A percentile compares a stretch with the other conserved stretches of the same genome.
These are phyloP conservation scores for Heterodera schachtii DNA, from an alignment of 1,140 invertebrate genomes.

Conservation along the genomic window DNA sequence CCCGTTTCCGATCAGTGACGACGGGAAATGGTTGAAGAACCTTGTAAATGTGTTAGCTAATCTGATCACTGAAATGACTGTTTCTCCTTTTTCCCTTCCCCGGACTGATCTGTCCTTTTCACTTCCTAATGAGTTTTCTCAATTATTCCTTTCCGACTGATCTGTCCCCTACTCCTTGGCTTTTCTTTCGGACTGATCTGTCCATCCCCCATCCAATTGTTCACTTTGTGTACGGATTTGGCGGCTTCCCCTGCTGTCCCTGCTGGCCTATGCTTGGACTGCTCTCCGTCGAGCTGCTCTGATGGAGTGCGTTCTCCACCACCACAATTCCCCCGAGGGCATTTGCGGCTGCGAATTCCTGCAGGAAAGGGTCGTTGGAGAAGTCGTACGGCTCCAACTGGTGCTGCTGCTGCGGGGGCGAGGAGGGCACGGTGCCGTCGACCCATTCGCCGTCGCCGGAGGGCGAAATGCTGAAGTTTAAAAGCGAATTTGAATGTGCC, in stretches of 20 bases:
- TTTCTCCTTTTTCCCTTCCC: too few relatives aligned
- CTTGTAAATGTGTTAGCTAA: not conserved
- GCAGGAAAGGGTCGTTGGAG: slow-evolving; percentile 27
- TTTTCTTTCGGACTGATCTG: too few relatives aligned
- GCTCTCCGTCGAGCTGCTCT: slow-evolving; percentile 24
- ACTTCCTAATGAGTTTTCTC: too few relatives aligned
- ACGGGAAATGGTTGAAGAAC: slow-evolving; percentile 27
- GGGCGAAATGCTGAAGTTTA: not conserved
- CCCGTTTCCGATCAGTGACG: slow-evolving; percentile 10
- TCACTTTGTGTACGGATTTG: slow-evolving; percentile 19
- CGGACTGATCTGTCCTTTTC: too few relatives aligned
- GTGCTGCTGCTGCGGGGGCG: slow-evolving; percentile 19
- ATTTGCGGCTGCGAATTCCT: slow-evolving; percentile 23
- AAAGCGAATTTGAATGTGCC: not conserved
- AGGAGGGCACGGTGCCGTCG: not conserved
- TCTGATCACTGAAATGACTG: too few relatives aligned
- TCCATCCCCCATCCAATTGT: too few relatives aligned
- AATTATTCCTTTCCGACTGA: too few relatives aligned
- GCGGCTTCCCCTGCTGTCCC: not conserved
- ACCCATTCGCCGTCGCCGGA: slow-evolving; percentile 4
- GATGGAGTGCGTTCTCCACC: slow-evolving; percentile 24
- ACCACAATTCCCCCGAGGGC: slow-evolving; percentile 25
- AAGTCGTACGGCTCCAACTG: slow-evolving; percentile 30
- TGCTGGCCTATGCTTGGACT: slow-evolving; percentile 14
- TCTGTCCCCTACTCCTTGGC: too few relatives aligned